These are phyloP conservation scores for Chrosomus eos DNA, from an alignment of 2,797 vertebrate genomes.

Conservation along the genomic window DNA sequence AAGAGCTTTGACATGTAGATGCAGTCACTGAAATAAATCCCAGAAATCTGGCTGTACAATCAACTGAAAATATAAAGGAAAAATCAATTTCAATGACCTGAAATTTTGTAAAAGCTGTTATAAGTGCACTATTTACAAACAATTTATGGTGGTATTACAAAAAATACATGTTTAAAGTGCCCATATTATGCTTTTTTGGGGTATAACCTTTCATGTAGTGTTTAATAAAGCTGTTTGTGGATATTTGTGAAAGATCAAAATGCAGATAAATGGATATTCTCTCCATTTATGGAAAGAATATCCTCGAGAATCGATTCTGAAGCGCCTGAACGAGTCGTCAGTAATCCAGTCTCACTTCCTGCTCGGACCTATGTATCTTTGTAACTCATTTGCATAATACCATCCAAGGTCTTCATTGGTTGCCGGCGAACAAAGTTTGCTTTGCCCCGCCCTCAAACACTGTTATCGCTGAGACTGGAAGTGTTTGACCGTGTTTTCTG, in stretches of 20 bases:
- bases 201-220: background rate
- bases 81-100: background rate
- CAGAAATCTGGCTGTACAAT: background rate
- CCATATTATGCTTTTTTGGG: background rate
- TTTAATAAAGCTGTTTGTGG: background rate
- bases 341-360: background rate
- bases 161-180: background rate
- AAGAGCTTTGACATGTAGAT: conserved; percentile 13
- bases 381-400: background rate
- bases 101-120: background rate
- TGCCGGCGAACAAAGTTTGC: too few relatives aligned
- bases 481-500: too few relatives aligned
- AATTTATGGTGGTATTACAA: background rate
- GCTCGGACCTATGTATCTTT: background rate
- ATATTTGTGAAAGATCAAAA: background rate
- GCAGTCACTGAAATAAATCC: background rate
- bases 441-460: too few relatives aligned
- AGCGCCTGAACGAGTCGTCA: background rate
- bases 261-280: background rate
- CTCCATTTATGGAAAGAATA: too few relatives aligned
- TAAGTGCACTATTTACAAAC: background rate
- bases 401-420: background rate
- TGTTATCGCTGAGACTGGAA: too few relatives aligned
- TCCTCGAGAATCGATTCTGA: background rate
- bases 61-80: background rate